Conservation (phyloP, 1,140 invertebrate species). For the Whitmania pigra region DNA sequence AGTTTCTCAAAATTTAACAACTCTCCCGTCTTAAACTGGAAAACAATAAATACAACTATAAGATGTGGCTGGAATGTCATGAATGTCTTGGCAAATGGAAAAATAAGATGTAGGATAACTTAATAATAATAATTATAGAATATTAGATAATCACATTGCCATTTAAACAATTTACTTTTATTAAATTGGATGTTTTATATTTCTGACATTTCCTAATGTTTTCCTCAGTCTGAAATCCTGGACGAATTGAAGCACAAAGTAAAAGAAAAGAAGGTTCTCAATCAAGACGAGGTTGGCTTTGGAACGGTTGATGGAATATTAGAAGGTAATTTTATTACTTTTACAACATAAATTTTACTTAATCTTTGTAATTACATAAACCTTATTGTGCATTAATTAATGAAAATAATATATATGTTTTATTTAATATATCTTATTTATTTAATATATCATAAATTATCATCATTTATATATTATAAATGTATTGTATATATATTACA, state of each 20-base stretch:
- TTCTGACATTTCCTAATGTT: neutral
- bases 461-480: too few relatives aligned
- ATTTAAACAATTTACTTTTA: neutral
- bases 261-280: neutral
- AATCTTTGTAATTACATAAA: too few relatives aligned
- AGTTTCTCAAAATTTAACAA: neutral
- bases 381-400: too few relatives aligned
- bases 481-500: too few relatives aligned
- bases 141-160: neutral
- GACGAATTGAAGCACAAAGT: slow-evolving; percentile 8
- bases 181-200: neutral
- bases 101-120: too few relatives aligned
- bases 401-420: too few relatives aligned
- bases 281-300: slow-evolving; percentile 1
- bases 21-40: neutral
- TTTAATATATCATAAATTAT: too few relatives aligned
- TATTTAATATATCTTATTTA: too few relatives aligned
- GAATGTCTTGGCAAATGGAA: too few relatives aligned
- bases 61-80: too few relatives aligned
- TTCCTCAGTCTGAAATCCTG: neutral
- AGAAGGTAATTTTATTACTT: neutral
- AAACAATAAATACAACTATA: neutral
- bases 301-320: slow-evolving; percentile 3
- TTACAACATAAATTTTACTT: too few relatives aligned
- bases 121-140: too few relatives aligned